phyloP scores from a whole-genome alignment of 2,888 invertebrate genomes.

The Notodonta dromedarius region DNA sequence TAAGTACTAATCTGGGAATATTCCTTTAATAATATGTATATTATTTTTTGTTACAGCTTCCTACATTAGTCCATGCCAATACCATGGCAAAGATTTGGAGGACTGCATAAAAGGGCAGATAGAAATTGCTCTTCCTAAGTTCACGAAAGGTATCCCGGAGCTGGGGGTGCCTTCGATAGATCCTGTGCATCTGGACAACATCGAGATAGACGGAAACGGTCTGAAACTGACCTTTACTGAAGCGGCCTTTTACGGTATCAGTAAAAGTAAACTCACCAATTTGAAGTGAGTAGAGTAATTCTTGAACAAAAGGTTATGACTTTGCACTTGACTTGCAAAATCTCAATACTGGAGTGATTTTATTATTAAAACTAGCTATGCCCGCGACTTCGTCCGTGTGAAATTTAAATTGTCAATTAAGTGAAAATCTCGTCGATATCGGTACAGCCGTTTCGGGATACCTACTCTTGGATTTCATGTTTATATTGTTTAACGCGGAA shows the following conservation, averaged over 20 bases:
- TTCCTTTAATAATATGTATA: too few relatives aligned
- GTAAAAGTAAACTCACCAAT: conserved; percentile 51
- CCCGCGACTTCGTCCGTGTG: too few relatives aligned
- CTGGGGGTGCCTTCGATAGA: conserved; percentile 68
- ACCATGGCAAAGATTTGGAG: conserved; percentile 45
- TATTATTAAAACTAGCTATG: too few relatives aligned
- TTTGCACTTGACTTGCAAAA: too few relatives aligned
- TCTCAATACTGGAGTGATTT: too few relatives aligned
- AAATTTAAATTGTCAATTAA: too few relatives aligned
- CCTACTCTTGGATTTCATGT: too few relatives aligned
- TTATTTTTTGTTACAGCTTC: conserved; percentile 58
- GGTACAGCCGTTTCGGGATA: too few relatives aligned
- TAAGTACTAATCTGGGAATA: too few relatives aligned
- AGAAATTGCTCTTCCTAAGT: conserved; percentile 51
- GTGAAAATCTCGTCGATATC: too few relatives aligned
- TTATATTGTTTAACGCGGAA: too few relatives aligned
- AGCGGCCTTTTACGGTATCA: conserved; percentile 65
- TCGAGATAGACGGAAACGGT: conserved; percentile 67
- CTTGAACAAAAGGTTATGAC: too few relatives aligned
- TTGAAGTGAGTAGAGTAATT: conserved; percentile 66
- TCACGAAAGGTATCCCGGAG: conserved; percentile 70
- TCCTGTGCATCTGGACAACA: conserved; percentile 66
- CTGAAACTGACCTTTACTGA: conserved; percentile 61
- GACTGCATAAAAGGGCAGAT: conserved; percentile 66
- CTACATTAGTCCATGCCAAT: conserved; percentile 65